phyloP scores from a whole-genome alignment of 2,888 invertebrate species.

The Neoitamus cyanurus region DNA sequence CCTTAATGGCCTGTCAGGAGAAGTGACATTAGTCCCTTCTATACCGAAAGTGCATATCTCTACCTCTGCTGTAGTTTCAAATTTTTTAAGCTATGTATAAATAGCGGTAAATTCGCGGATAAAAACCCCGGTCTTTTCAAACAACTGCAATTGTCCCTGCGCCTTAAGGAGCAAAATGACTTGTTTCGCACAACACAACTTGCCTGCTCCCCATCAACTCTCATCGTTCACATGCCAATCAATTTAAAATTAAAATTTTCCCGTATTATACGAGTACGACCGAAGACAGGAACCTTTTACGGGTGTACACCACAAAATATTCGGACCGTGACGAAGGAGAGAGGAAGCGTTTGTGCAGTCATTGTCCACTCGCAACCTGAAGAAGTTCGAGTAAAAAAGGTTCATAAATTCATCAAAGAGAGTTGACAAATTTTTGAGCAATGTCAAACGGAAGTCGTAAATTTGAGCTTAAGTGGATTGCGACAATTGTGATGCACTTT shows the following conservation, averaged over 20 bases:
- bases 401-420: constrained; percentile 54
- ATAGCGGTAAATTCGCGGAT: background rate
- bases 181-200: background rate
- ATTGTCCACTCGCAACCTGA: constrained; percentile 19
- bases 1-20: background rate
- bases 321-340: background rate
- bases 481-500: background rate
- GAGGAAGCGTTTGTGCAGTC: constrained; percentile 16
- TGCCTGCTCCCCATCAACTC: background rate
- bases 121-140: background rate
- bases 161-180: background rate
- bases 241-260: constrained; percentile 36
- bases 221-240: constrained; percentile 11
- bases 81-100: background rate
- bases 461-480: constrained; percentile 27
- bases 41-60: background rate
- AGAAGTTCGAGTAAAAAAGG: constrained; percentile 39
- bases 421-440: constrained; percentile 54
- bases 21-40: background rate
- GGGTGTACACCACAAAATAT: background rate
- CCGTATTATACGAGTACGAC: too few species aligned
- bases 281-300: background rate
- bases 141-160: background rate
- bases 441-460: constrained; percentile 50
- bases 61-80: background rate